phyloP scores from a whole-genome alignment of 2,113 vertebrate species.

The Clinocottus analis region DNA sequence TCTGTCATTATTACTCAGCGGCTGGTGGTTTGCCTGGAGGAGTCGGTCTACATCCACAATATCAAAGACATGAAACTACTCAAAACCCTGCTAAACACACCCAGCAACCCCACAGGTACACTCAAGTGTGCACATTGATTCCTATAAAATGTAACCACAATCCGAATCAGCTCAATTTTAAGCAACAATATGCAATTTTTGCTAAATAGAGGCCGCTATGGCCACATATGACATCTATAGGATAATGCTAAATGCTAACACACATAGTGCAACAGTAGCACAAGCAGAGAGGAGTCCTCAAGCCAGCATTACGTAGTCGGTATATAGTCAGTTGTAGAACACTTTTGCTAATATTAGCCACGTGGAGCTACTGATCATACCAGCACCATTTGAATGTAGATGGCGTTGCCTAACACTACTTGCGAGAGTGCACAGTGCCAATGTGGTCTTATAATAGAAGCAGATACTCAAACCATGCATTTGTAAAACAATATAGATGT shows the following conservation, averaged over 20 bases:
- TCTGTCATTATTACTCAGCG: slow-evolving; percentile 79
- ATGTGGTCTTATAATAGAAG: neutral
- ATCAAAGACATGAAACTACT: slow-evolving; percentile 98
- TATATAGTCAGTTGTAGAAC: neutral
- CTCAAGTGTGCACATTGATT: neutral
- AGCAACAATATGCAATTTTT: neutral
- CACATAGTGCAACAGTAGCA: too few species aligned
- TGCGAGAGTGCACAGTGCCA: neutral
- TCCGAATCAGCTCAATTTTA: neutral
- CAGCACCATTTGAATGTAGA: neutral
- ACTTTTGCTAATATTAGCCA: neutral
- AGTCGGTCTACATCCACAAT: slow-evolving; percentile 94
- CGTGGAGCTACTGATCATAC: neutral
- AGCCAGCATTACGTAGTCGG: neutral
- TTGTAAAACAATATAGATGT: neutral
- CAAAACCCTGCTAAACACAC: slow-evolving; percentile 92
- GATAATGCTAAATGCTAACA: neutral
- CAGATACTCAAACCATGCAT: neutral
- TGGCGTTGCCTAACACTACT: neutral
- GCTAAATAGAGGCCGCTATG: neutral
- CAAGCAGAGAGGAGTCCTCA: neutral
- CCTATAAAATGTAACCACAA: neutral
- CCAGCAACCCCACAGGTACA: slow-evolving; percentile 89
- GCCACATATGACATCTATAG: neutral
- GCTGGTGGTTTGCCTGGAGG: slow-evolving; percentile 91